phyloP scores from a whole-genome alignment of 2,888 invertebrate species.

The Aphrophora alni region DNA sequence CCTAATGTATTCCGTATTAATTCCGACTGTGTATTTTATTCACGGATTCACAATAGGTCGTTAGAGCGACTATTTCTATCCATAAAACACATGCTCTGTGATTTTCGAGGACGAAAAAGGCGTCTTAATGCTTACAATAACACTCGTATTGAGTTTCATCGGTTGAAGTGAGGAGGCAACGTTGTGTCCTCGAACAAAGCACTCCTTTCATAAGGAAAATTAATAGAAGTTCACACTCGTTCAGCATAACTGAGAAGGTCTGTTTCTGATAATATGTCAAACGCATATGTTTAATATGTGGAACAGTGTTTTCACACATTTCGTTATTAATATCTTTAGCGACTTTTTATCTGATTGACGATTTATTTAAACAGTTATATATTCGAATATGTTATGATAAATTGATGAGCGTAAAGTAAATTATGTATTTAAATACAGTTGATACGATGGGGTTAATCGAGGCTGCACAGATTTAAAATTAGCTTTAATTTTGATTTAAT shows the following conservation, averaged over 20 bases:
- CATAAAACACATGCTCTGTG: background rate
- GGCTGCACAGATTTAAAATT: too few species aligned
- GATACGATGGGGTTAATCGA: too few species aligned
- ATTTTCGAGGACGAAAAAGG: background rate
- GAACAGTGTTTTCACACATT: slow-evolving; percentile 2
- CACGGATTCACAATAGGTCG: background rate
- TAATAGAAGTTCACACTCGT: background rate
- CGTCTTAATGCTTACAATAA: background rate
- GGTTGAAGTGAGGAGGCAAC: background rate
- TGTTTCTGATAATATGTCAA: background rate
- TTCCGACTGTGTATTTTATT: background rate
- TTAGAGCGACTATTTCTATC: background rate
- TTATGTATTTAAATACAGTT: too few species aligned
- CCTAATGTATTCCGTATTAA: slow-evolving; percentile 3
- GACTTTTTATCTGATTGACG: too few species aligned
- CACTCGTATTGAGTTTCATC: background rate
- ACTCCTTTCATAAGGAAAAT: background rate
- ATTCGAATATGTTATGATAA: too few species aligned
- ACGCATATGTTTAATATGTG: background rate
- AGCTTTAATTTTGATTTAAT: too few species aligned
- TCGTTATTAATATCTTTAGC: background rate
- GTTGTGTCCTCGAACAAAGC: background rate
- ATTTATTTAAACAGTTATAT: too few species aligned
- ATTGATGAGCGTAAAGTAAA: too few species aligned
- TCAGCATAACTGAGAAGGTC: background rate